Base-by-base conservation (phyloP, 2,113 vertebrate genomes). In the Nestor notabilis region DNA sequence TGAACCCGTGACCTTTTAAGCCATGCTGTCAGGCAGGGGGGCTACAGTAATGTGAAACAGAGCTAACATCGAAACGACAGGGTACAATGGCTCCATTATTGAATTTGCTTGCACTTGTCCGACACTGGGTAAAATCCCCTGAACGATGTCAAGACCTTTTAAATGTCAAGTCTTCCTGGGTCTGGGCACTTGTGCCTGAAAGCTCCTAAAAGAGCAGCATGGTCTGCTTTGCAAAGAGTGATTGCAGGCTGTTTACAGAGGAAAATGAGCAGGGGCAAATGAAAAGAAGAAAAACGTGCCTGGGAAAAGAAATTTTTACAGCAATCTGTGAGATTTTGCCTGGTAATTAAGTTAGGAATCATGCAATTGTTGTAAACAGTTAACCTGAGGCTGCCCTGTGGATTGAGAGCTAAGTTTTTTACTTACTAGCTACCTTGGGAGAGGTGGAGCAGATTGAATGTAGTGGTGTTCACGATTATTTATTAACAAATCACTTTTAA, bases 141-240 rank as follows among this genome's bases (percentile, higher is more conserved):
- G 87, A 94, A 90, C 2, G 4, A 90, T 96, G 96, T 95, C 97
- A 97, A 79, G 96, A 96, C 97, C 95, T 97, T 95, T 93, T 83
- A 97, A 98, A 98, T 97, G 96, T 97, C 97, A 98, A 55, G 58
- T 91, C 92, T 84, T 88, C 80, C 82, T 87, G 56, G 44, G 68
- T 97, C 71, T 75, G 78, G 52, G 64, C 64, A 33, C 33, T 96
- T 76, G 50, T 83, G 83, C 96, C 92, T 96, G 35, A 92, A 87
- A 96, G 17, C 46, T 95, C 86, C 83, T 31, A 66, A 84, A 94
- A 92, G 69, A 93, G 81, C 90, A 87, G 81, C 50, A 64, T 72
- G 68, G 13, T 69, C 66, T 86, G 49, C 25, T 47, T 41, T 77
- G 64, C 16, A 70, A 76, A 95, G 44, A 93, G 39, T 21, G 44